Evolutionary conservation across 2,113 vertebrate genomes (phyloP).

Genomic region (Montifringilla adamsi): DNA sequence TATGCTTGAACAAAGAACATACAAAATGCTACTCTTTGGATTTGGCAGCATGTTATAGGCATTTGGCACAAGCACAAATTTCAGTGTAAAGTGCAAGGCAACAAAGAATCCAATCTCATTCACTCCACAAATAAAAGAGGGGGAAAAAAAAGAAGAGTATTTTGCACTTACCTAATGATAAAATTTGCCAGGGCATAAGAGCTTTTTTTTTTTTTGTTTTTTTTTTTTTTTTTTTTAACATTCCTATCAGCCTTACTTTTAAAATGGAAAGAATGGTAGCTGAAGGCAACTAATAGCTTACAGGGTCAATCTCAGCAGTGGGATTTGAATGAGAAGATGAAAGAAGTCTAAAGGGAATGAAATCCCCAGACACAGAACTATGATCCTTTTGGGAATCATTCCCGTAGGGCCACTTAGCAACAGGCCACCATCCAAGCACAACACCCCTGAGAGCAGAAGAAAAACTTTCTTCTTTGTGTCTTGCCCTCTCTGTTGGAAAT

Average conservation of each 20-base stretch:
- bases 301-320: conserved; percentile 22
- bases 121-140: not conserved
- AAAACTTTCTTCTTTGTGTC: conserved; percentile 40
- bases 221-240: not conserved
- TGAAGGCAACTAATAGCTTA: conserved; percentile 36
- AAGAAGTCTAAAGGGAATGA: conserved; percentile 40
- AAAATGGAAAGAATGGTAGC: conserved; percentile 20
- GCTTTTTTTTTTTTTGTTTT: not conserved
- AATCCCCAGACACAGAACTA: not conserved
- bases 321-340: conserved; percentile 44
- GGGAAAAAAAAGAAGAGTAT: not conserved
- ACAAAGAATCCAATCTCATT: conserved; percentile 40
- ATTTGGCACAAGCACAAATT: conserved; percentile 4
- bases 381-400: conserved; percentile 30
- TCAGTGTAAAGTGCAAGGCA: conserved; percentile 27
- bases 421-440: conserved; percentile 52
- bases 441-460: not conserved
- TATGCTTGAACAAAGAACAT: conserved; percentile 30
- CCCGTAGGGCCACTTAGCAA: conserved; percentile 57
- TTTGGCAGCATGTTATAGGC: conserved; percentile 3
- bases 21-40: conserved; percentile 12
- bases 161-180: conserved; percentile 31
- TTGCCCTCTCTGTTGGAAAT: conserved; percentile 23
- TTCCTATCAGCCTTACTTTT: conserved; percentile 36
- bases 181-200: conserved; percentile 1